A percentile compares a stretch with the other conserved stretches of the same genome.
Evolutionary conservation across 2,888 invertebrate genomes (phyloP).

Genomic region (Opisthograptis luteolata): DNA sequence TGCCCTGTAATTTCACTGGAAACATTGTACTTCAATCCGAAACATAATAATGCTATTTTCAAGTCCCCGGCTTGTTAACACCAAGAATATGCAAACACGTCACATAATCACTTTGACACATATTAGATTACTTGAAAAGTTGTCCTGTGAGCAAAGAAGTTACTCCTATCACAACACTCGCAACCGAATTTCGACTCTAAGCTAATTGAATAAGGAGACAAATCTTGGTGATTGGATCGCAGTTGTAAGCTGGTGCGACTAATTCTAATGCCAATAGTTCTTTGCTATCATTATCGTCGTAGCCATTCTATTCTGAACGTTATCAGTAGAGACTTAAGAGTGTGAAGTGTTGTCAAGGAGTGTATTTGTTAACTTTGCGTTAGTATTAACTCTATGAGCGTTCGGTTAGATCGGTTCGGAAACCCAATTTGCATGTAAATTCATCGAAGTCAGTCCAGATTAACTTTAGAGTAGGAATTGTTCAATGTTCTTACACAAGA

Average conservation of each 20-base stretch:
- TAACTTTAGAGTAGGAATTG: constrained; percentile 64
- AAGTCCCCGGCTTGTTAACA: background rate
- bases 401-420: constrained; percentile 69
- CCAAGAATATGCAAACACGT: constrained; percentile 28
- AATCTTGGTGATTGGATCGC: constrained; percentile 41
- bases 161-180: constrained; percentile 12
- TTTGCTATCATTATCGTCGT: constrained; percentile 22
- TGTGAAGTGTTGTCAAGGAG: background rate
- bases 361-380: constrained; percentile 36
- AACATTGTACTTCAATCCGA: too few relatives aligned
- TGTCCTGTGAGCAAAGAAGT: constrained; percentile 43
- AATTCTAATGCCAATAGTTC: constrained; percentile 49
- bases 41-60: background rate
- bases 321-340: constrained; percentile 1
- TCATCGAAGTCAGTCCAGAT: constrained; percentile 72
- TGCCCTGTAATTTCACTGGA: background rate
- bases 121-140: constrained; percentile 57
- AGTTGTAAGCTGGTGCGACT: constrained; percentile 52
- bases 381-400: constrained; percentile 70
- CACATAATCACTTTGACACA: constrained; percentile 48
- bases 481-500: constrained; percentile 8
- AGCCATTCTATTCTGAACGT: constrained; percentile 30
- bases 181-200: constrained; percentile 40
- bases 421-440: constrained; percentile 81
- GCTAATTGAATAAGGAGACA: constrained; percentile 25